A percentile compares a stretch with the other conserved stretches of the same genome.
phyloP scores from a whole-genome alignment of 2,113 vertebrate genomes.

The Ifrita kowaldi region DNA sequence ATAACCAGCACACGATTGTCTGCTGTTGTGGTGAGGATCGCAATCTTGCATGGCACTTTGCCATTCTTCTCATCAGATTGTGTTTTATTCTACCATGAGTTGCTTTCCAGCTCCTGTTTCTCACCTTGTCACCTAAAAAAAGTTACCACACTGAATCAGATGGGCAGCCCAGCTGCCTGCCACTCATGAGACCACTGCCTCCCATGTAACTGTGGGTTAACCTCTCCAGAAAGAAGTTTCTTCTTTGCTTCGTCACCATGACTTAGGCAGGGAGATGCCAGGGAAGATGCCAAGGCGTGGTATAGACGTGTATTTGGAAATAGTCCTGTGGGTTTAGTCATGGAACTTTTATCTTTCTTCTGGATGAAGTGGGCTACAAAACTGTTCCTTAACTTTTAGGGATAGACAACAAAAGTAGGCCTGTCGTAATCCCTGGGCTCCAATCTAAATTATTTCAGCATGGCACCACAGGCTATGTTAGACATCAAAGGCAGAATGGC shows the following conservation, averaged over 20 bases:
- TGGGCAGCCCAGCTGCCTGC: not conserved
- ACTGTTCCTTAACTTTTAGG: not conserved
- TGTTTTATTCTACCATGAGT: not conserved
- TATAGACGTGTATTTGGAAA: not conserved
- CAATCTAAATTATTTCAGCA: not conserved
- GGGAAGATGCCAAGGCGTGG: not conserved
- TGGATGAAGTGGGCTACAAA: not conserved
- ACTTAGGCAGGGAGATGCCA: not conserved
- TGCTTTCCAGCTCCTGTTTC: not conserved
- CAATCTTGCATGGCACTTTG: not conserved
- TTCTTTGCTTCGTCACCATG: not conserved
- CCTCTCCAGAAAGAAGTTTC: not conserved
- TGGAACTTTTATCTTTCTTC: not conserved
- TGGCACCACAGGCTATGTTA: not conserved
- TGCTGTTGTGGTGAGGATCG: not conserved
- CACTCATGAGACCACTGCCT: not conserved
- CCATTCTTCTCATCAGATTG: not conserved
- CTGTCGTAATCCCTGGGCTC: not conserved
- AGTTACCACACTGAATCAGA: not conserved
- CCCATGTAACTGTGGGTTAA: not conserved
- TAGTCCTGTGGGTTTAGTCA: not conserved
- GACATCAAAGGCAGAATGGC: not conserved
- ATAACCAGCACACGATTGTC: not conserved
- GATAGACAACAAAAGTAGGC: not conserved
- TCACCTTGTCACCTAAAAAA: not conserved